These are phyloP conservation scores for Chaetophractus vellerosus DNA, from an alignment of 2,797 vertebrate species.

Conservation along the genomic window DNA sequence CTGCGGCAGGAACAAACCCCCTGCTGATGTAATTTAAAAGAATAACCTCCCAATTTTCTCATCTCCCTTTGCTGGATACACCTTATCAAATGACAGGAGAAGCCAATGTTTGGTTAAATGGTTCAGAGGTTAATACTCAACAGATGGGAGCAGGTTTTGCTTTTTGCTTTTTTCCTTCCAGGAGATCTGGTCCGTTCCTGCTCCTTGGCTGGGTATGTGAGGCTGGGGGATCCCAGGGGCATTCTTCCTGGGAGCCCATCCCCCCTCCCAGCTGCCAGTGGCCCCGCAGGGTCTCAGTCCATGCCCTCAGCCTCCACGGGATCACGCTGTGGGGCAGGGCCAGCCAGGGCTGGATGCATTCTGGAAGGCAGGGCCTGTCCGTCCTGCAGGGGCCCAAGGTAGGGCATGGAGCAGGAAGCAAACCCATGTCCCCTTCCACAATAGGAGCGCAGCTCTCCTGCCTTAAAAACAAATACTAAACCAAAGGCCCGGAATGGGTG, in stretches of 20 bases:
- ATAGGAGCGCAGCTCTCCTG: not conserved
- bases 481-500: not conserved
- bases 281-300: constrained; percentile 1
- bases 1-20: constrained; percentile 68
- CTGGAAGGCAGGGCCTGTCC: too few relatives aligned
- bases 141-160: constrained; percentile 86
- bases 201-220: constrained; percentile 31
- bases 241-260: constrained; percentile 14
- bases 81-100: constrained; percentile 87
- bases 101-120: constrained; percentile 89
- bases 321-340: not conserved
- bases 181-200: constrained; percentile 69
- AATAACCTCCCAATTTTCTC: constrained; percentile 78
- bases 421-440: not conserved
- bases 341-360: not conserved
- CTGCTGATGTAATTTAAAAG: constrained; percentile 73
- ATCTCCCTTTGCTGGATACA: constrained; percentile 84
- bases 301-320: not conserved
- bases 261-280: not conserved
- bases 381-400: not conserved
- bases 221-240: not conserved
- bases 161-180: not conserved
- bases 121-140: constrained; percentile 90
- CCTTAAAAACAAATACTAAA: not conserved
- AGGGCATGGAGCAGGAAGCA: not conserved